Conservation (phyloP, 2,113 vertebrate species). For the Brachyhypopomus occidentalis region DNA sequence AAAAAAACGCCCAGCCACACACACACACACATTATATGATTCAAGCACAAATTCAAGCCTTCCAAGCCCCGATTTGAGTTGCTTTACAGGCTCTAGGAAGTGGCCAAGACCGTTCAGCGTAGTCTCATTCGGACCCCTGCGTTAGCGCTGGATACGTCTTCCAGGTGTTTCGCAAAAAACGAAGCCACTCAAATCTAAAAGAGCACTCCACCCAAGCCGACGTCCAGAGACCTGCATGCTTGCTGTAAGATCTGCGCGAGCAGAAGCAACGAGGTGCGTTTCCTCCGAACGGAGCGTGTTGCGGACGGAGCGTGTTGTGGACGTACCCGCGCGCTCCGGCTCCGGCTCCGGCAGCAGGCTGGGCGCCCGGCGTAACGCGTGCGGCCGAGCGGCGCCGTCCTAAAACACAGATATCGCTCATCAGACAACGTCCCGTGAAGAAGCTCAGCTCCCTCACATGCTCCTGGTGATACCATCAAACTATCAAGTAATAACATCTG, state of each 20-base stretch:
- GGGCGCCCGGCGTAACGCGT: slow-evolving; percentile 64
- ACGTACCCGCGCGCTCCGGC: slow-evolving; percentile 61
- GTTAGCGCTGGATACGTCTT: neutral
- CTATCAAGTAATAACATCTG: too few species aligned
- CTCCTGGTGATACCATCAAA: too few species aligned
- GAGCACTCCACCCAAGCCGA: too few species aligned
- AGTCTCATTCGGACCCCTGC: neutral
- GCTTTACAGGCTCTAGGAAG: neutral
- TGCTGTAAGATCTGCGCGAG: too few species aligned
- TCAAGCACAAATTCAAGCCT: too few species aligned
- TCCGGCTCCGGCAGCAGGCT: slow-evolving; percentile 57
- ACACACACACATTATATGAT: slow-evolving; percentile 22
- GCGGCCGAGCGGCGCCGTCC: slow-evolving; percentile 72
- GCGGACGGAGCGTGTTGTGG: too few species aligned
- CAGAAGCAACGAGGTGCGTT: too few species aligned
- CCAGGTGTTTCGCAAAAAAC: neutral
- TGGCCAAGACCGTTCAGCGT: neutral
- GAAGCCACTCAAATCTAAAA: too few species aligned
- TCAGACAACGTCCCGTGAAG: too few species aligned
- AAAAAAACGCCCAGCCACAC: slow-evolving; percentile 44
- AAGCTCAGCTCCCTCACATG: too few species aligned
- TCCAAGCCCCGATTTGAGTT: neutral
- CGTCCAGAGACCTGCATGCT: too few species aligned
- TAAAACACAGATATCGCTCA: slow-evolving; percentile 46
- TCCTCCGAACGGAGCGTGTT: too few species aligned